Percentiles rank a stretch among this genome's conserved stretches.
phyloP scores from a whole-genome alignment of 2,113 vertebrate species.

The Setophaga kirtlandii region DNA sequence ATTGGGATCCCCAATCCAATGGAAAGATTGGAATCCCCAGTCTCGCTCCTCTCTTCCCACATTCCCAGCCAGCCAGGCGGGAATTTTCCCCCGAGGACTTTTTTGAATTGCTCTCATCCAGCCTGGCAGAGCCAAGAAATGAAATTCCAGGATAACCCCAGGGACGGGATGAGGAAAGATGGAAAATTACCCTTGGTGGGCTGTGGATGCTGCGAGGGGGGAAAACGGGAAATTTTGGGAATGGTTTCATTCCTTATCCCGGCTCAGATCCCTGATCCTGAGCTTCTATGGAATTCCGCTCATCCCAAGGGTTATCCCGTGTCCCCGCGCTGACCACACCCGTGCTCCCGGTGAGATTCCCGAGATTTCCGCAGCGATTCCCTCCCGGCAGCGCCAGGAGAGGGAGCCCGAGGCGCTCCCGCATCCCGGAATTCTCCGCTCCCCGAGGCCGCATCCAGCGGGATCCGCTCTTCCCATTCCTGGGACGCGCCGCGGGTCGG shows the following conservation, averaged over 20 bases:
- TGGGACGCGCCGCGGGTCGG: too few species aligned
- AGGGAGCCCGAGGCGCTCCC: background rate
- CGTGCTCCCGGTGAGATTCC: background rate
- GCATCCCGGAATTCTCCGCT: background rate
- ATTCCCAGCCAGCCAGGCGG: background rate
- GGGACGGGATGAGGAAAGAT: background rate
- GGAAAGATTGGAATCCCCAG: background rate
- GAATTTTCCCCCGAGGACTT: background rate
- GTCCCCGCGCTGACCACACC: background rate
- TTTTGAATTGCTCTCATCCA: background rate
- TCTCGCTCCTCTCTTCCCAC: fast-evolving
- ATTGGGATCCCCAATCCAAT: fast-evolving
- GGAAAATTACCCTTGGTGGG: fast-evolving
- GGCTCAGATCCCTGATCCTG: background rate
- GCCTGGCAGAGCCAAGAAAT: background rate
- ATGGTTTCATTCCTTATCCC: background rate
- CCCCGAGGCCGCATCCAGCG: background rate
- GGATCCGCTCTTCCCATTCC: background rate
- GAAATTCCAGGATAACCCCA: fast-evolving
- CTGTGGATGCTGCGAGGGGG: fast-evolving
- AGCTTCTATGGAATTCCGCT: background rate
- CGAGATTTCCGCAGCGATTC: background rate
- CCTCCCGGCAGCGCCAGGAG: background rate
- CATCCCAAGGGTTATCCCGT: background rate
- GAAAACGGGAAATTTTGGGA: fast-evolving